Conservation (phyloP, 1,140 invertebrate species). For the Mycetomoellerius zeteki region DNA sequence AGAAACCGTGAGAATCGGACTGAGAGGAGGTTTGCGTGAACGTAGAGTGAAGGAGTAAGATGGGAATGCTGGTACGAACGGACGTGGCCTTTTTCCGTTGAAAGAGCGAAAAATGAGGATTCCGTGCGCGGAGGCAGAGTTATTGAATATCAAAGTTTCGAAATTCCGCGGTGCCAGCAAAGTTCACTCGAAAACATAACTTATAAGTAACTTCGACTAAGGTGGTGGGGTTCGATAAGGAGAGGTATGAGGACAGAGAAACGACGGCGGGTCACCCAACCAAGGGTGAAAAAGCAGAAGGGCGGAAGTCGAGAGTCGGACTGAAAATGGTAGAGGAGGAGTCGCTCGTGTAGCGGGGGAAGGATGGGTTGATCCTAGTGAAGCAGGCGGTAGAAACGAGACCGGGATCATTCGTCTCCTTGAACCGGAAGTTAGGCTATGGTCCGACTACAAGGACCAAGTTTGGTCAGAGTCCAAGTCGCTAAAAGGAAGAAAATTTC, state of each 20-base stretch:
- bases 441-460: slow-evolving; percentile 71
- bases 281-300: slow-evolving; percentile 78
- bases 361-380: slow-evolving; percentile 21
- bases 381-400: slow-evolving; percentile 41
- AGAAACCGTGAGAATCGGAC: slow-evolving; percentile 53
- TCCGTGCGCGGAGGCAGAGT: slow-evolving; percentile 71
- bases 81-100: slow-evolving; percentile 65
- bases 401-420: slow-evolving; percentile 80
- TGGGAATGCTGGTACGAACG: slow-evolving; percentile 44
- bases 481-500: slow-evolving; percentile 82
- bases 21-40: slow-evolving; percentile 12
- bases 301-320: slow-evolving; percentile 70
- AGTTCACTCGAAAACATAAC: slow-evolving; percentile 83
- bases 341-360: slow-evolving; percentile 36
- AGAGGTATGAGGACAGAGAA: slow-evolving; percentile 40
- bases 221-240: slow-evolving; percentile 50
- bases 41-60: slow-evolving; percentile 16
- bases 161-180: slow-evolving; percentile 81
- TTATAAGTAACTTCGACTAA: slow-evolving; percentile 81
- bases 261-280: slow-evolving; percentile 61
- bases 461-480: slow-evolving; percentile 82
- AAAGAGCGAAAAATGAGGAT: slow-evolving; percentile 76
- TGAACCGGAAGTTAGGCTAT: slow-evolving; percentile 81
- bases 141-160: slow-evolving; percentile 83
- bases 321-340: slow-evolving; percentile 45